These are phyloP conservation scores for Sebastes kiyomatsui DNA, from an alignment of 2,797 vertebrate species.

Conservation along the genomic window DNA sequence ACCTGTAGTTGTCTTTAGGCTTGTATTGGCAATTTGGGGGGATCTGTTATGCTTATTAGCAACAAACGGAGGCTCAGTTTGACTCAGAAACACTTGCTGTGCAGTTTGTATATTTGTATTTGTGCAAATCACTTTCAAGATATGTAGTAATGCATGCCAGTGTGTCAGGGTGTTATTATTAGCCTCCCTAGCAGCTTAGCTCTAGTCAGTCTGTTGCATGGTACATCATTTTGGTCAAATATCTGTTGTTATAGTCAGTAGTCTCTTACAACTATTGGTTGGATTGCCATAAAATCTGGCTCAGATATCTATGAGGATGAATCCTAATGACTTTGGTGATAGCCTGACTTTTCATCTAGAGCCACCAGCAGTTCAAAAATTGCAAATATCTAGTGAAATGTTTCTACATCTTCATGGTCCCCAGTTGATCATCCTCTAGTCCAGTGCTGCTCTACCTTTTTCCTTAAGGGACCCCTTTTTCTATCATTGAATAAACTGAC, in stretches of 20 bases:
- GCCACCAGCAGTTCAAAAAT: not conserved
- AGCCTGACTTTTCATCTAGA: not conserved
- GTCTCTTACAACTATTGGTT: not conserved
- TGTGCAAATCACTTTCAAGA: not conserved
- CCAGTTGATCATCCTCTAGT: too few species aligned
- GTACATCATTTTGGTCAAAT: not conserved
- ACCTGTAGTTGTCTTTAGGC: conserved; percentile 44
- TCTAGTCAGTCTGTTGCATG: not conserved
- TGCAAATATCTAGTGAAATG: not conserved
- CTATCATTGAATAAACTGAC: too few species aligned
- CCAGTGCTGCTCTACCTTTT: fast-evolving
- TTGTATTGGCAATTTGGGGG: conserved; percentile 27
- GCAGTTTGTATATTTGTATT: not conserved
- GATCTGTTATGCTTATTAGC: conserved; percentile 39
- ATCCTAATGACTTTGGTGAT: not conserved
- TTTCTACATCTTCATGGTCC: not conserved
- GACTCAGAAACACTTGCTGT: not conserved
- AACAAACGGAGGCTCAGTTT: not conserved
- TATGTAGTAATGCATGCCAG: not conserved
- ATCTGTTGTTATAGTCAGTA: not conserved
- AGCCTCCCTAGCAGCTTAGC: not conserved
- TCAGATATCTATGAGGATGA: not conserved
- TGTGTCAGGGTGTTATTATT: not conserved
- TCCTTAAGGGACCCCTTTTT: too few species aligned
- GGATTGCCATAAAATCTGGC: not conserved